Evolutionary conservation across 2,888 invertebrate genomes (phyloP).

Genomic region (Aspidapion aeneum): DNA sequence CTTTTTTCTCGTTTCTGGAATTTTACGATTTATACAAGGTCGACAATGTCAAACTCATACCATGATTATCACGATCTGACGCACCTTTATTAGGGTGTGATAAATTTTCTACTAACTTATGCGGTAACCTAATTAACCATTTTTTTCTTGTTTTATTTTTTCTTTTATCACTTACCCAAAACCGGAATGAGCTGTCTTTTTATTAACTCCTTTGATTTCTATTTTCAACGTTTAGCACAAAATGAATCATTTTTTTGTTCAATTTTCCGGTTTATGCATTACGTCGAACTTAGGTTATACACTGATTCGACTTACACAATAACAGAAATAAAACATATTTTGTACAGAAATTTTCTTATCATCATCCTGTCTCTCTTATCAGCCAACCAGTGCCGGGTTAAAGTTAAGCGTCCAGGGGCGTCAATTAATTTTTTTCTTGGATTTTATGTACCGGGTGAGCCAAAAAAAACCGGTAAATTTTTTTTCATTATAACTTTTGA

Average conservation of each 20-base stretch:
- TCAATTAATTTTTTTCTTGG: too few relatives aligned
- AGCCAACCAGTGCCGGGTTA: too few relatives aligned
- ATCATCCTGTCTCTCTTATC: neutral
- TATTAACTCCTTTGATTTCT: neutral
- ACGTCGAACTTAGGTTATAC: neutral
- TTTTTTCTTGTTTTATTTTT: too few relatives aligned
- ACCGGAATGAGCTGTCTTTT: neutral
- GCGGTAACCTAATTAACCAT: neutral
- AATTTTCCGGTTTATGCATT: neutral
- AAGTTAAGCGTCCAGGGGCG: too few relatives aligned
- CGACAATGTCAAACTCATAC: too few relatives aligned
- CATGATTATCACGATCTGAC: neutral
- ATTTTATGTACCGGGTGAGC: too few relatives aligned
- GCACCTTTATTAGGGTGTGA: neutral
- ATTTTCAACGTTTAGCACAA: neutral
- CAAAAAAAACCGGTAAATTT: too few relatives aligned
- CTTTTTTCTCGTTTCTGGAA: too few relatives aligned
- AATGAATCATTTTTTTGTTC: neutral
- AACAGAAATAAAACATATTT: neutral
- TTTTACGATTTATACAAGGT: too few relatives aligned
- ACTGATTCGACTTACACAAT: neutral
- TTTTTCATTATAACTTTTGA: too few relatives aligned
- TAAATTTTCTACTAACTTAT: too few relatives aligned
- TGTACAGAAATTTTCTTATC: too few relatives aligned
- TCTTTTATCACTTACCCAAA: neutral